Conservation (phyloP, 2,797 vertebrate genomes). For the Jordanella pulchra region DNA sequence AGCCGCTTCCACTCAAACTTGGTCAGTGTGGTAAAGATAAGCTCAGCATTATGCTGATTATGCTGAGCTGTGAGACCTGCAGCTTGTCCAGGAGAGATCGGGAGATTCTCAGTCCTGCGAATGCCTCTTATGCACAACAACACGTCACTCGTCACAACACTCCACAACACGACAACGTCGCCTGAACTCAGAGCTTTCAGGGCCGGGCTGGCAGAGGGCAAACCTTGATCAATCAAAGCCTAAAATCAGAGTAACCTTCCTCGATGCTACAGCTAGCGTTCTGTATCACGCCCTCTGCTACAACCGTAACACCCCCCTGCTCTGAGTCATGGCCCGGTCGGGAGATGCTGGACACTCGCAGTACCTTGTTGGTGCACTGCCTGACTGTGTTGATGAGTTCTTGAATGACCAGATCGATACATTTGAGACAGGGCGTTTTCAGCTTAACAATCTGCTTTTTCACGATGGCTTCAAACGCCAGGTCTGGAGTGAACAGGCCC, state of each 20-base stretch:
- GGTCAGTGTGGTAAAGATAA: constrained; percentile 12
- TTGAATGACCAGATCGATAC: constrained; percentile 98
- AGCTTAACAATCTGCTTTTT: constrained; percentile 99
- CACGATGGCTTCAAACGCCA: constrained; percentile 98
- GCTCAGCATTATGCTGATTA: constrained; percentile 20
- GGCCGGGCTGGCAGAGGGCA: constrained; percentile 56
- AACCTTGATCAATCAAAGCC: constrained; percentile 41
- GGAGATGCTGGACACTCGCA: constrained; percentile 75
- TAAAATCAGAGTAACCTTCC: neutral
- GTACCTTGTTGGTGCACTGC: constrained; percentile 97
- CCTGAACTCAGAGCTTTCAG: constrained; percentile 63
- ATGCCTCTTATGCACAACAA: constrained; percentile 70
- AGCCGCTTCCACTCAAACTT: constrained; percentile 24
- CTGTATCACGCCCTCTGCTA: constrained; percentile 55
- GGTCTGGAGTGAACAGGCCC: constrained; percentile 96
- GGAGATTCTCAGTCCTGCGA: constrained; percentile 60
- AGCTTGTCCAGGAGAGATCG: constrained; percentile 68
- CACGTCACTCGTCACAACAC: constrained; percentile 63
- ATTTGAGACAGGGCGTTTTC: constrained; percentile 98
- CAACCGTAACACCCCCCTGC: constrained; percentile 40
- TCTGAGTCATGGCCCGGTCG: constrained; percentile 63
- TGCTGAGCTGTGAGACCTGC: constrained; percentile 60
- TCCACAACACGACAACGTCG: constrained; percentile 77
- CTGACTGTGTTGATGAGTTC: constrained; percentile 97
- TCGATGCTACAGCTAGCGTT: constrained; percentile 16